Evolutionary conservation across 1,140 invertebrate genomes (phyloP), one percentile per base, ranked within the genome.

Genomic region (Cataglyphis hispanica): DNA sequence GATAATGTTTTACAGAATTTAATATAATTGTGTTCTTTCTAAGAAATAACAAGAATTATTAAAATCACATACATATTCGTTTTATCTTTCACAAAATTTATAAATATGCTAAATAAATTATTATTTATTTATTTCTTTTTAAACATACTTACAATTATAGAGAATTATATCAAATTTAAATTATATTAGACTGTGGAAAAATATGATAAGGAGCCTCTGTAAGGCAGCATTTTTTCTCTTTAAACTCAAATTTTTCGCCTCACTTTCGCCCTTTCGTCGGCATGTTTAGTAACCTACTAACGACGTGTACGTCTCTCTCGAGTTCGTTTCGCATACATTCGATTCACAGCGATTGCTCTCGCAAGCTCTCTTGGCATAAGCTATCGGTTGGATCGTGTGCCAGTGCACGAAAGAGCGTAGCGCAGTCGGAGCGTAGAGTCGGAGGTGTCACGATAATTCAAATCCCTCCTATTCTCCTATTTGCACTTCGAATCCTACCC

Each of bases 401-500:
- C 81, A 67, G 83, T 60, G 53, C 22, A 22, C 53, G 85, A 58
- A 75, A 76, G 46, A 81, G 34, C 67, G 50, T 60, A 72, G 50
- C 58, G 63, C 76, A 87, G 66, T 90, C 83, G 64, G 43, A 46
- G 27, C 27, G 77, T 86, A 50, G 64, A 88, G 90, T 92, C 86
- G 53, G 87, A 93, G 92, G 92, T 92, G 92, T 92, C 87, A 87
- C 72, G 86, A 92, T 93, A 94, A 94, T 93, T 94, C 91, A 86
- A 89, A 78, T 91, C 89, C 89, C 80, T 91, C 89, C 80, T 86
- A 89, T 91, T 93, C 92, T 90, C 90, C 88, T 95, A 94, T 95
- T 95, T 95, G 92, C 93, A 89, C 91, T 94, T 90, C 90, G 91
- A 94, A 94, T 94, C 92, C 91, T 91, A 91, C 89, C 86, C 90